A percentile compares a stretch with the other conserved stretches of the same genome.
Evolutionary conservation across 1,140 invertebrate species (phyloP).

Genomic region (Rhagoletis zephyria): DNA sequence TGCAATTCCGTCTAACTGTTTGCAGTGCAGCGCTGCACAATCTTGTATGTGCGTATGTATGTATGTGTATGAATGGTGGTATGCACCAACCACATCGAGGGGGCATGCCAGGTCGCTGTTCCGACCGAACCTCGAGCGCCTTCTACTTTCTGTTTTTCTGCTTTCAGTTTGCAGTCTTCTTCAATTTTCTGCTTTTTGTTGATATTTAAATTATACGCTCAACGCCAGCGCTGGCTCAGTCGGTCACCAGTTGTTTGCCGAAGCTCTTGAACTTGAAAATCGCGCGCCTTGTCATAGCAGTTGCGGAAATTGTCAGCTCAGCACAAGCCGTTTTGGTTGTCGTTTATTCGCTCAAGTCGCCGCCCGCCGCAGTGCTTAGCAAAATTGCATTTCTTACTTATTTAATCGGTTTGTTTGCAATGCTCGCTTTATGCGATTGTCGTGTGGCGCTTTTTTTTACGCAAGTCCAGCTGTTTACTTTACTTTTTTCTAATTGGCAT

Average conservation of each 20-base stretch:
- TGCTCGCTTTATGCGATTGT: no score
- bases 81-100: neutral
- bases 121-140: neutral
- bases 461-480: no score
- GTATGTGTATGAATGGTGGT: neutral
- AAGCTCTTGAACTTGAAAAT: conserved; percentile 65
- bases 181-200: conserved; percentile 38
- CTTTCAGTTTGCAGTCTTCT: neutral
- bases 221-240: conserved; percentile 64
- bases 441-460: no score
- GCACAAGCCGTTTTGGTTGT: neutral
- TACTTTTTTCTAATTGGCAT: neutral
- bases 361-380: neutral
- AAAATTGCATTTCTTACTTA: conserved; percentile 3
- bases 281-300: conserved; percentile 27
- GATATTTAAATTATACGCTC: conserved; percentile 68
- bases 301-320: neutral
- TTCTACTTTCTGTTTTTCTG: neutral
- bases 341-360: neutral
- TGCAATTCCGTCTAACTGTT: neutral
- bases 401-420: neutral
- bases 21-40: neutral
- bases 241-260: conserved; percentile 63
- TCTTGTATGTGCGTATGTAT: neutral
- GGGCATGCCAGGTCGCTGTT: neutral